Base-by-base conservation (phyloP, 2,113 vertebrate genomes). In the Herpetotheres cachinnans region DNA sequence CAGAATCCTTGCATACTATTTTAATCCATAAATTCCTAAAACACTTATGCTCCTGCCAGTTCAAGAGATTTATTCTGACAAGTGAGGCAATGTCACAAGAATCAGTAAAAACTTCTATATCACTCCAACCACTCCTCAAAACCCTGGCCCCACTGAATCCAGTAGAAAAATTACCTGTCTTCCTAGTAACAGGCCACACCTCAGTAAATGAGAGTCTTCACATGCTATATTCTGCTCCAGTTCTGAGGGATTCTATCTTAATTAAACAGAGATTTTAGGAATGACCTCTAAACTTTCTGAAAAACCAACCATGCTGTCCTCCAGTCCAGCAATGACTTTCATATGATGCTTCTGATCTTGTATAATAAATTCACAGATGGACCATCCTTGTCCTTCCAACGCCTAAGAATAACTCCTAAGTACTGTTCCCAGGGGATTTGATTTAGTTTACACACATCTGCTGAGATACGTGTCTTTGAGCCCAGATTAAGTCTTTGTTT, bases 351-450 rank as follows among this genome's bases (percentile, higher is more conserved):
- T 93, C 87, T 92, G 90, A 54, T 96, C 90, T 95, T 62, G 9
- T 30, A 79, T 96, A 96, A 97, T 95, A 83, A 96, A 97, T 96
- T 96, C 97, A 97, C 97, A 97, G 97, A 97, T 96, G 97, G 97
- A 96, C 97, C 90, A 97, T 96, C 96, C 92, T 95, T 96, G 97
- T 97, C 97, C 97, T 97, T 97, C 97, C 59, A 44, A 58, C 0
- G 88, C 95, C 97, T 96, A 95, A 95, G 97, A 96, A 97, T 97
- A 96, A 95, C 95, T 97, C 95, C 82, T 93, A 96, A 97, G 93
- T 81, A 88, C 92, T 34, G 79, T 2, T 97, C 97, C 92, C 97
- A 13, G 82, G 96, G 85, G 97, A 16, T 77, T 92, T 40, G 92
- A 10, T 29, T 81, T 95, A 84, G 90, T 95, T 96, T 93, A 96